Conservation (phyloP, 2,113 vertebrate species). For the Erythrocebus patas region DNA sequence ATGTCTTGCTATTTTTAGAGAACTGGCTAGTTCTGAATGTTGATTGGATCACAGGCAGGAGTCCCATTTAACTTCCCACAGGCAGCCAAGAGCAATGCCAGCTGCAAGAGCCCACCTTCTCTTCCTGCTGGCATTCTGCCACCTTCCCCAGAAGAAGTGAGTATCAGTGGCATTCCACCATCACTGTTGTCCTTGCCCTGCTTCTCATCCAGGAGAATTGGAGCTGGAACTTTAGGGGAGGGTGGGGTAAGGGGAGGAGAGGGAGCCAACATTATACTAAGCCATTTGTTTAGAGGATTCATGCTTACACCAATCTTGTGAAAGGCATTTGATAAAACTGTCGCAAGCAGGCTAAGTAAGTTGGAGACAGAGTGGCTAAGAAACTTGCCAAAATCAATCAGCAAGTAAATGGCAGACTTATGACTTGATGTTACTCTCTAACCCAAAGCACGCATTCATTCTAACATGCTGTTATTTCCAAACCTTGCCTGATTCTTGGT, state of each 20-base stretch:
- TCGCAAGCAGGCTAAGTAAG: neutral
- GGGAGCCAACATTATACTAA: neutral
- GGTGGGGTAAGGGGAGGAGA: neutral
- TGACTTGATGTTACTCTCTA: neutral
- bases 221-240: neutral
- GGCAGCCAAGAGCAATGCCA: neutral
- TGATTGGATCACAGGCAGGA: neutral
- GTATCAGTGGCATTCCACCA: neutral
- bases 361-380: neutral
- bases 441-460: neutral
- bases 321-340: neutral
- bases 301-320: neutral
- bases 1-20: slow-evolving; percentile 62
- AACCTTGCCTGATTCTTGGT: neutral
- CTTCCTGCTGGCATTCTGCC: neutral
- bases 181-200: neutral
- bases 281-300: neutral
- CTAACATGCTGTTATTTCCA: neutral
- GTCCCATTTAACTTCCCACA: neutral
- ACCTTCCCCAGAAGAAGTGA: neutral
- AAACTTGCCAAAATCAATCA: neutral
- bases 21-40: neutral
- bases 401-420: neutral
- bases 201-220: neutral
- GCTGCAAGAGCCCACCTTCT: neutral